Base-by-base conservation (phyloP, 2,113 vertebrate species). In the Megaceryle maxima region DNA sequence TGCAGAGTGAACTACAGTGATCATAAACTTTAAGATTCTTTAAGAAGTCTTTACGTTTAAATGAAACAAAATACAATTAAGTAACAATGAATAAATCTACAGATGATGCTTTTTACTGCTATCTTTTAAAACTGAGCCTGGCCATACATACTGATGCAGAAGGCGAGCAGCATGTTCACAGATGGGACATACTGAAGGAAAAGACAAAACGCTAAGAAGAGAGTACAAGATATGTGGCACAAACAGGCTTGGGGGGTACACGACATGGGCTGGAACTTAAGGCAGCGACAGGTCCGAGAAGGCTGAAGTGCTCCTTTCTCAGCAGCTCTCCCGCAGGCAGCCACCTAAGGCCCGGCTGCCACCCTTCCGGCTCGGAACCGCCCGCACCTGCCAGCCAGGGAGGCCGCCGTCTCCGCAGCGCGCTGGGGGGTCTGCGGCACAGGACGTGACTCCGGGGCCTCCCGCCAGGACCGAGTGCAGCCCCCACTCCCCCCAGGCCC, bases 181-280 rank as follows among this genome's bases (percentile, higher is more conserved):
- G 66, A 43, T 3, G 18, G 1, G 24, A 12, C 51, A 1, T 0
- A 0, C 43, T 0, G 19, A 16, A 5, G 66, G 50, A 6, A 10
- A 4, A 35, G 26, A 3, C 41, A 2, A 6, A 14, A 20, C 28
- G 1, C 4, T 0, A 3, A 9, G 55, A 16, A 12, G 24, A n/a
- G 11, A 8, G 11, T 1, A 5, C 3, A 4, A 10, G 48, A 3
- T 1, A 25, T 1, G 41, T 3, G 6, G 4, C 43, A 3, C 29
- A 2, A 2, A 3, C 31, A 8, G 31, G 11, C 43, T 1, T 13
- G 12, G 17, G 22, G 12, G 13, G 13, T 8, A 22, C 22, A 6
- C 28, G 46, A n/a, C 18, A 2, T 0, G 1, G 1, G 33, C 25
- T 11, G 25, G 17, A 7, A 3, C 46, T 5, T 3, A 0, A 11